Base-by-base conservation (phyloP, 2,888 invertebrate genomes). In the Ferdinandea cuprea region DNA sequence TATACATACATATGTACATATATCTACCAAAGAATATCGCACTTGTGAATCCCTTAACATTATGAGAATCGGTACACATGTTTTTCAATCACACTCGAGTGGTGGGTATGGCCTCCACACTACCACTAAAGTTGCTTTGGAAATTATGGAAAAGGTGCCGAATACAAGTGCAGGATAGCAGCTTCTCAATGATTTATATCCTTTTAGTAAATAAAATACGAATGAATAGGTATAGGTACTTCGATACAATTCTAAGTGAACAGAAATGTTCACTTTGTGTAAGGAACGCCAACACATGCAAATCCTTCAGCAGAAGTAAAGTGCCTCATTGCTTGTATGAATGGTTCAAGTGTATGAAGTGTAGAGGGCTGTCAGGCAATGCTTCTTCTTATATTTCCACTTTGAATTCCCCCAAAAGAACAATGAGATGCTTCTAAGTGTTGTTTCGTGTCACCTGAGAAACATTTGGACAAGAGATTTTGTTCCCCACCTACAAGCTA, bases 401-500 rank as follows among this genome's bases (percentile, higher is more conserved):
- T 77, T 63, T 68, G 66, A 3, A 40, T 74, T 72, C 63, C 77
- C 85, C 69, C 76, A 71, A 71, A 72, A 76, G 77, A 84, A 86
- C 86, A 86, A 86, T 85, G 86, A 85, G 86, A 86, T 87, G 86
- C 87, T 88, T 88, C 90, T 90, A 90, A 90, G 91, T 90, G 91
- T 90, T 91, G 90, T 90, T 90, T 90, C 91, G 88, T 90, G 90
- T 90, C 90, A 90, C 90, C 90, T 91, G 90, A 88, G 91, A 90
- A 90, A 89, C 89, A 90, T 90, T 90, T 90, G 90, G 90, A 90
- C 90, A 89, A 89, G 89, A 88, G 88, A 89, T 89, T 89, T 83
- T 58, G 42, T 61, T 42, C 81, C 77, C 46, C 81, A 71, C 72
- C 66, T 56, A 61, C 56, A n/a, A n/a, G n/a, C n/a, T n/a, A n/a